Evolutionary conservation across 2,888 invertebrate genomes (phyloP), one percentile per base, ranked within the genome.

Genomic region (Sinohyriopsis cumingii): DNA sequence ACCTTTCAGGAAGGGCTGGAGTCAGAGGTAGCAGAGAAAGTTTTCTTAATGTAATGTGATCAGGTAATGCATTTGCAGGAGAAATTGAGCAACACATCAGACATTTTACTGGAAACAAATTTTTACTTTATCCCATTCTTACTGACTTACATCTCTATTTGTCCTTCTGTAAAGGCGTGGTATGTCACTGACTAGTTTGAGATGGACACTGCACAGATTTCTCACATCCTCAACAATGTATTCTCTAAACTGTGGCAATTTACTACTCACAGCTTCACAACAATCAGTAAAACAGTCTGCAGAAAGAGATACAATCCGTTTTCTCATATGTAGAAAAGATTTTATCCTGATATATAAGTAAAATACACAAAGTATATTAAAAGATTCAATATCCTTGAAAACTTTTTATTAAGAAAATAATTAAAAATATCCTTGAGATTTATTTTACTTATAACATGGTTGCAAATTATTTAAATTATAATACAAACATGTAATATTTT

Each of bases 101-200:
- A 0, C 5, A 1, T 25, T 18, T 28, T 28, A 57, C 19, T 12
- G 57, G 28, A 61, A 22, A 61, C 61, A 25, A 28, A 61, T 25
- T 28, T 60, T 22, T 28, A 61, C 18, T 22, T 53, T 53, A 9
- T 24, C 18, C 19, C n/a, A 22, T 45, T 53, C 15, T 15, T 24
- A 18, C 9, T 24, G 20, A 18, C 81, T 73, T 73, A 90, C 90
- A 80, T 95, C 96, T 76, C 96, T 93, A 89, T 98, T 98, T 0
- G 98, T 98, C 89, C 96, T 94, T 68, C 97, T 92, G 89, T 96
- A 98, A 69, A 98, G 91, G 75, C 98, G 92, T 3, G 99, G 99
- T 90, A 99, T 95, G 88, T 98, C 97, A 81, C 94, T 95, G 6
- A 98, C 96, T 68, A 87, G 86, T 72, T 88, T 89, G 18, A 91